Evolutionary conservation across 2,797 vertebrate genomes (phyloP).

Genomic region (Coracias cyanogaster): DNA sequence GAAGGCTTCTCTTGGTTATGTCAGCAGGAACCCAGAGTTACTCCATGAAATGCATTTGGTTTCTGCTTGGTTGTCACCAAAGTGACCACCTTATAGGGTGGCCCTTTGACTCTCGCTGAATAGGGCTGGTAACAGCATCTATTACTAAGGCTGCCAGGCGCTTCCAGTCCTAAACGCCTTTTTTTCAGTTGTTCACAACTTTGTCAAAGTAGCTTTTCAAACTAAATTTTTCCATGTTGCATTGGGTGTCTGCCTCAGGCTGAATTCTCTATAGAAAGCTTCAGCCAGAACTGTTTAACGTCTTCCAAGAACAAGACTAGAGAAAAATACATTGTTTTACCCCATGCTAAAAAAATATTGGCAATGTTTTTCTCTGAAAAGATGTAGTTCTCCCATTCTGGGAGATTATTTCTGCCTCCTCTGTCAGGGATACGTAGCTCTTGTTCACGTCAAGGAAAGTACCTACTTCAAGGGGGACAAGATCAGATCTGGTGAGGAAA

Average conservation of each 20-base stretch:
- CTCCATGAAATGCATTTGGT: neutral
- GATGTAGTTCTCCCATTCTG: neutral
- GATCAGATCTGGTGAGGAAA: neutral
- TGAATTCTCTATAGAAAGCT: conserved; percentile 8
- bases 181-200: conserved; percentile 11
- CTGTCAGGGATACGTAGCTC: neutral
- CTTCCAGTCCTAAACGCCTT: neutral
- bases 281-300: neutral
- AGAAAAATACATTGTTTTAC: conserved; percentile 9
- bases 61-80: neutral
- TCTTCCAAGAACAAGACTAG: conserved; percentile 12
- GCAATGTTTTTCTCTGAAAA: neutral
- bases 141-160: neutral
- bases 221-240: conserved; percentile 21
- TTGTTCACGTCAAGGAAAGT: neutral
- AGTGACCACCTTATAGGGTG: neutral
- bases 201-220: conserved; percentile 6
- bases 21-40: neutral
- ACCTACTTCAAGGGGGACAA: neutral
- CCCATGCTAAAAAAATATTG: neutral
- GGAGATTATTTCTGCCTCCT: neutral
- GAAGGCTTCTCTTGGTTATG: neutral
- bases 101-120: neutral
- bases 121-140: neutral
- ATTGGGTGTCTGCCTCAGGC: neutral